Base-by-base conservation (phyloP, 2,113 vertebrate species). In the Noturus placidus region DNA sequence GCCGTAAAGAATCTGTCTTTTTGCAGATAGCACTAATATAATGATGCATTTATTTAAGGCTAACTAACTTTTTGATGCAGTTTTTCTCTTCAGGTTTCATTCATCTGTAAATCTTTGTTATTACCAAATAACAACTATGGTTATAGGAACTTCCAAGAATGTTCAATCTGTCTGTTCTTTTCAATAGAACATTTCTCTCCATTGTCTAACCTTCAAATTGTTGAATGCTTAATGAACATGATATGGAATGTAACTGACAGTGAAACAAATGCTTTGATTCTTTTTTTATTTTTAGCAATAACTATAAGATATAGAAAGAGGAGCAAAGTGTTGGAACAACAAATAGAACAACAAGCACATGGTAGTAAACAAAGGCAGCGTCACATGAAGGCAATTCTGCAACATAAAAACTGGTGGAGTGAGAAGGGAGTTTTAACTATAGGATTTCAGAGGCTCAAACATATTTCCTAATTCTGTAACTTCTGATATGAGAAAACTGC, bases 401-500 rank as follows among this genome's bases (percentile, higher is more conserved):
- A 38, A 74, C 8, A 46, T 74, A 9, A 25, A 74, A 74, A 13
- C 20, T 19, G 35, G 15, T 42, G 20, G 9, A 17, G 15, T 9
- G 15, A 78, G 27, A 54, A 79, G 33, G 3, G 1, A 20, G 19
- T 46, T 46, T 46, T 46, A 20, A 33, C 20, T 35, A 20, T 56
- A 54, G 25, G 46, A 80, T 80, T 54, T 56, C 27, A 80, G n/a
- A 19, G 14, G 3, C 77, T 56, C 52, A 33, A 25, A n/a, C 5
- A 52, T 35, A 78, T 79, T 86, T 86, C 59, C 76, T 35, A 42
- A 79, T 86, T 67, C 76, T 67, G 46, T 79, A 52, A 57, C 76
- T 79, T 86, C 74, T 30, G 22, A 54, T 79, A 50, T 65, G 46
- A 0, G 14, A 63, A 30, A 65, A 78, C 50, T 65, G 46, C 42